Conservation (phyloP, 2,888 invertebrate species). For the Calliphora vomitoria region DNA sequence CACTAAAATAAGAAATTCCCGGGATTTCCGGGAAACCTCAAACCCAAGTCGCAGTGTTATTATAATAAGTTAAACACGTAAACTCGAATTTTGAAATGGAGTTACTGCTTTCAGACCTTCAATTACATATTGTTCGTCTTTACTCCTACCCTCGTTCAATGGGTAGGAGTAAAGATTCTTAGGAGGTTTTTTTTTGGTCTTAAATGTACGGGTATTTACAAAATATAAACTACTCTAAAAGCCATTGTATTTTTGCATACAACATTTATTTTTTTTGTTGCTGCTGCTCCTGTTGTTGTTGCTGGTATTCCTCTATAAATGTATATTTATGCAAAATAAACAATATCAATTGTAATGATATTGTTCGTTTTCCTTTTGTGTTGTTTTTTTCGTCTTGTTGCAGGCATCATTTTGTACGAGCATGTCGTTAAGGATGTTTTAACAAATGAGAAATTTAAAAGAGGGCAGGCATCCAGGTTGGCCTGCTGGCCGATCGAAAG, state of each 20-base stretch:
- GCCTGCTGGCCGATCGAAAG: conserved; percentile 17
- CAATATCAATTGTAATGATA: conserved; percentile 84
- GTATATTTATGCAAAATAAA: conserved; percentile 82
- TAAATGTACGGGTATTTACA: conserved; percentile 59
- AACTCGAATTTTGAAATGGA: too few relatives aligned
- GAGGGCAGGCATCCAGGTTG: conserved; percentile 50
- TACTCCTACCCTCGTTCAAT: conserved; percentile 28
- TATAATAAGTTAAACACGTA: too few relatives aligned
- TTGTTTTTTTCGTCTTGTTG: conserved; percentile 28
- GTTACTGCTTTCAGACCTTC: too few relatives aligned
- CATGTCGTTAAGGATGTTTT: conserved; percentile 81
- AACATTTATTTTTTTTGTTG: conserved; percentile 32
- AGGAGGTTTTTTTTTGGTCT: conserved; percentile 42
- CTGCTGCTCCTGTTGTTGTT: background rate
- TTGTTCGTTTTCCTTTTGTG: conserved; percentile 69
- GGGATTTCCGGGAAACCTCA: too few relatives aligned
- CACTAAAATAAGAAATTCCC: too few relatives aligned
- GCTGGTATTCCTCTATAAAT: conserved; percentile 79
- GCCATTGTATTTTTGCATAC: conserved; percentile 73
- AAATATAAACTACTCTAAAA: conserved; percentile 69
- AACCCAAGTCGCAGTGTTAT: too few relatives aligned
- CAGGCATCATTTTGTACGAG: conserved; percentile 71
- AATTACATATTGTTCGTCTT: too few relatives aligned
- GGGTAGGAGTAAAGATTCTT: conserved; percentile 65
- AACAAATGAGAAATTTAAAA: conserved; percentile 73